Evolutionary conservation across 2,113 vertebrate species (phyloP).

Genomic region (Trematocara variabile): DNA sequence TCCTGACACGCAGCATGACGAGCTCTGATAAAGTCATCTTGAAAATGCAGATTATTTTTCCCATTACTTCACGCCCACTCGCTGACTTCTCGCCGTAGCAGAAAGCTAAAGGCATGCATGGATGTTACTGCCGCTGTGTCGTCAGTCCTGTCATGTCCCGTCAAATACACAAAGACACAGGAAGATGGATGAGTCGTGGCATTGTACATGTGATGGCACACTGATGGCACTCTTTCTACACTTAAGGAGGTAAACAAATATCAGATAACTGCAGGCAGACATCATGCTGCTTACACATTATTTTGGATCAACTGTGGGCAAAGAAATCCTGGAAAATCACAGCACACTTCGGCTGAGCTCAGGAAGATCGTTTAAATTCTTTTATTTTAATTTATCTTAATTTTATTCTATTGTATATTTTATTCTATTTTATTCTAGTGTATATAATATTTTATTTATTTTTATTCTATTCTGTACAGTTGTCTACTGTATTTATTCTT

Average conservation of each 20-base stretch:
- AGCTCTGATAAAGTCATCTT: background rate
- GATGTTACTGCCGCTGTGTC: conserved; percentile 30
- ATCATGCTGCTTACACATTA: fast-evolving
- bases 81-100: background rate
- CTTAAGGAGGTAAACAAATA: background rate
- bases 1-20: background rate
- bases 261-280: background rate
- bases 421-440: no score
- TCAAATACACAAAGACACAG: conserved; percentile 25
- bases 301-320: background rate
- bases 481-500: no score
- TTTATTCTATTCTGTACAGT: no score
- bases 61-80: background rate
- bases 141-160: conserved; percentile 29
- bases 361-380: no score
- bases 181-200: conserved; percentile 6
- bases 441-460: no score
- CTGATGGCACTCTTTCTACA: background rate
- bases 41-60: background rate
- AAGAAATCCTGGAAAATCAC: background rate
- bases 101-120: background rate
- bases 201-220: background rate
- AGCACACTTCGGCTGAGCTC: background rate
- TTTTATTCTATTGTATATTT: no score
- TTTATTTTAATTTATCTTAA: no score